Base-by-base conservation (phyloP, 2,888 invertebrate genomes). In the Hirudinaria manillensis region DNA sequence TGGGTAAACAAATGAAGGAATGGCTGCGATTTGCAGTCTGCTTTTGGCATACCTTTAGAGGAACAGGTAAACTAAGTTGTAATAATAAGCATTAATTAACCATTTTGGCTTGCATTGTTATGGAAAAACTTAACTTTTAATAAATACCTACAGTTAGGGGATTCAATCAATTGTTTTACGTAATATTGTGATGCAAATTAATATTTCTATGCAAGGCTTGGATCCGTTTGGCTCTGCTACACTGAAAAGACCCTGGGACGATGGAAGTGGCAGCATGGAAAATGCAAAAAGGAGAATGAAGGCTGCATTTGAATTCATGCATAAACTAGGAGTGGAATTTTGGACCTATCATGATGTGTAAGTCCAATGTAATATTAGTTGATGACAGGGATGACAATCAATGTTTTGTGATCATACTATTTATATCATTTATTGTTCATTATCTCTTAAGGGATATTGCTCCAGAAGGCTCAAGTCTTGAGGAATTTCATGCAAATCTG, bases 11-110 rank as follows among this genome's bases (percentile, higher is more conserved):
- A 0, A 89, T 90, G 89, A 89, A 89, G 78, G 90, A 90, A 21
- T 90, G 90, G 90, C 85, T 90, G 24, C 87, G 89, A 68, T 89
- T 87, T 79, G 88, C 89, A 70, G 86, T 90, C 0, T 89, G 89
- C 21, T 87, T 89, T 81, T 87, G 86, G 86, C 87, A 87, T 80
- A 86, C 86, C 16, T 87, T 87, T 80, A 79, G 87, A 68, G 86
- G 86, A 76, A 74, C 74, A 65, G 77, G 77, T 77, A 27, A 36
- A 29, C 53, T 51, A 51, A 66, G 34, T 73, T 45, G 53, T 21
- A 34, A 29, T 38, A 3, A 38, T 10, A 38, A 38, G 38, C 38
- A 7, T 16, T 7, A 6, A 45, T 16, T 45, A 7, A 16, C 45
- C 10, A 45, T 45, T 45, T 10, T 7, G 10, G 16, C 3, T 45